phyloP scores from a whole-genome alignment of 1,140 invertebrate species.

The Zaprionus davidi region DNA sequence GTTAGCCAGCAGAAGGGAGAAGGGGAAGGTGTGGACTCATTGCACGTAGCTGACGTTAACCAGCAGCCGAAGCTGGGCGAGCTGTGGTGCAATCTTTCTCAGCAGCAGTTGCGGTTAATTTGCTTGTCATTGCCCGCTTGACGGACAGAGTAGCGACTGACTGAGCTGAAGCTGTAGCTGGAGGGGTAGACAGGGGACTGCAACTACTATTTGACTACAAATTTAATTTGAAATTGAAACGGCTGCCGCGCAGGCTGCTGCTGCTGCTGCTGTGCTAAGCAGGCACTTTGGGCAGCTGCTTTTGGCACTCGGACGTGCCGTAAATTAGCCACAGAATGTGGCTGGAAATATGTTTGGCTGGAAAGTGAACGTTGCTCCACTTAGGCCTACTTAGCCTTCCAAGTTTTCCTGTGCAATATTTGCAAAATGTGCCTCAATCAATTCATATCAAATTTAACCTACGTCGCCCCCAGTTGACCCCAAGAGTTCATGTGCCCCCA shows the following conservation, averaged over 20 bases:
- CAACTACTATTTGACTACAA: slow-evolving; percentile 74
- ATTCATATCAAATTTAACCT: slow-evolving; percentile 80
- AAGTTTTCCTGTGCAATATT: slow-evolving; percentile 2
- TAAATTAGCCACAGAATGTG: slow-evolving; percentile 67
- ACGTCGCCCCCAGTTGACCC: slow-evolving; percentile 52
- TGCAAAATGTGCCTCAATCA: slow-evolving; percentile 59
- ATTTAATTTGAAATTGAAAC: slow-evolving; percentile 81
- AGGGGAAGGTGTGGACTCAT: slow-evolving; percentile 10
- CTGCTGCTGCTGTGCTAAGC: slow-evolving; percentile 25
- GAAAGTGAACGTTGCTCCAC: slow-evolving; percentile 57
- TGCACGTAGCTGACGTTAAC: slow-evolving; percentile 30
- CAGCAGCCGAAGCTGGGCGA: slow-evolving; percentile 25
- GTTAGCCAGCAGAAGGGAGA: neutral
- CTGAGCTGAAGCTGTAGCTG: neutral
- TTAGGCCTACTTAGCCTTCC: slow-evolving; percentile 33
- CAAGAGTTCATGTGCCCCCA: slow-evolving; percentile 48
- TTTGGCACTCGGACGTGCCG: slow-evolving; percentile 73
- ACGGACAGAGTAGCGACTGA: slow-evolving; percentile 46
- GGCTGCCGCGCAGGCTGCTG: slow-evolving; percentile 54
- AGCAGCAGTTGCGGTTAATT: slow-evolving; percentile 77
- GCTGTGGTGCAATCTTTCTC: slow-evolving; percentile 67
- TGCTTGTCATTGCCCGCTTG: slow-evolving; percentile 81
- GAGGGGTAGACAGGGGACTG: neutral
- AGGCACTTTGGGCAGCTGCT: slow-evolving; percentile 59
- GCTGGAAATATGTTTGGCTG: slow-evolving; percentile 36